Percentiles rank a stretch among this genome's conserved stretches.
Conservation (phyloP, 2,797 vertebrate genomes). For the Novumbra hubbsi region DNA sequence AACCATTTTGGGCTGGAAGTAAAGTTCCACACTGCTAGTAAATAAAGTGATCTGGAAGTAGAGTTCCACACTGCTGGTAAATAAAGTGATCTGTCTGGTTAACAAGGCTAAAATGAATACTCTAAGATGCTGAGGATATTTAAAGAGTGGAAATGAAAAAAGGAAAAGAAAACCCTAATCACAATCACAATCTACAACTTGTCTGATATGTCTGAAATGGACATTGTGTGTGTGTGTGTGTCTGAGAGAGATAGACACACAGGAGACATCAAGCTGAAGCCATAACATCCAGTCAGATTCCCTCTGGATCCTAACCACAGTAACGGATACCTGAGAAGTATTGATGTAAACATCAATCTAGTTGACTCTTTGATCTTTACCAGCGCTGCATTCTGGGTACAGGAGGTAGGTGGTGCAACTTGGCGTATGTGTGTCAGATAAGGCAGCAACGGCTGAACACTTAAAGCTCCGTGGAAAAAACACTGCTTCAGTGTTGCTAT, state of each 20-base stretch:
- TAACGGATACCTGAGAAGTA: slow-evolving; percentile 17
- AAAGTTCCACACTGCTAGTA: too few species aligned
- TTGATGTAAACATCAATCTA: slow-evolving; percentile 10
- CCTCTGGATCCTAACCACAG: slow-evolving; percentile 16
- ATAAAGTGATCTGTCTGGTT: neutral
- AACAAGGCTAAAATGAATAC: neutral
- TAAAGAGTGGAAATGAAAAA: slow-evolving; percentile 1
- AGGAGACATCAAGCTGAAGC: slow-evolving; percentile 2
- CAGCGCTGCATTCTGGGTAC: neutral
- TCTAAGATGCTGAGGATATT: neutral
- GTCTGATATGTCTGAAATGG: neutral
- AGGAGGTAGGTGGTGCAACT: neutral
- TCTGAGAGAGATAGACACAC: neutral
- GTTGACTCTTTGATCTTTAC: slow-evolving; percentile 25
- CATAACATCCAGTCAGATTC: slow-evolving; percentile 18
- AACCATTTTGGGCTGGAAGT: slow-evolving; percentile 1
- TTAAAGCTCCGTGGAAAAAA: neutral
- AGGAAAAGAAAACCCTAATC: neutral
- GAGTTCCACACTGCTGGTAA: neutral
- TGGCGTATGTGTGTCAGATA: neutral
- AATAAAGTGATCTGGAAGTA: neutral
- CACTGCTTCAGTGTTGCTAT: slow-evolving; percentile 14
- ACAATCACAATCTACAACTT: neutral
- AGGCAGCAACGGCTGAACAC: neutral
- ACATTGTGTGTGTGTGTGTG: neutral